Conservation (phyloP, 1,140 invertebrate genomes). For the Laupala kohalensis region DNA sequence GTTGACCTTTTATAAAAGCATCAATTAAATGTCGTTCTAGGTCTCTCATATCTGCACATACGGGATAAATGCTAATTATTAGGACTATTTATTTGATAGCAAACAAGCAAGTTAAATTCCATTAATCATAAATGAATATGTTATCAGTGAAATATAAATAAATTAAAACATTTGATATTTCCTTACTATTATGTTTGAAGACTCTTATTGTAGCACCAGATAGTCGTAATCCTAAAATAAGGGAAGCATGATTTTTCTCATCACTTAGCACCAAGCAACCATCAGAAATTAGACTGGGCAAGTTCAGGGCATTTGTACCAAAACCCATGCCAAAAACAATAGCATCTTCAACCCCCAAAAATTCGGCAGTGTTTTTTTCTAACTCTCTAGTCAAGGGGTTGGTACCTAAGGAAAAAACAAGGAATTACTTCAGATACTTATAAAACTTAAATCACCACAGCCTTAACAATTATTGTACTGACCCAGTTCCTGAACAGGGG, state of each 20-base stretch:
- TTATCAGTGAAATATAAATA: no score
- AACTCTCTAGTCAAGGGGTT: conserved; percentile 65
- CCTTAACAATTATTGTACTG: conserved; percentile 12
- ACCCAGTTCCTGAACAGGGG: conserved; percentile 47
- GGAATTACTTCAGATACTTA: background rate
- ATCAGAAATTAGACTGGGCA: conserved; percentile 73
- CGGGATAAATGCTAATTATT: no score
- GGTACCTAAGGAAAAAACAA: conserved; percentile 38
- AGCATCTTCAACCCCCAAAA: conserved; percentile 86
- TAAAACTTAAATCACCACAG: background rate
- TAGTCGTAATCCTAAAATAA: conserved; percentile 83
- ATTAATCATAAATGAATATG: no score
- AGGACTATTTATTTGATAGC: no score
- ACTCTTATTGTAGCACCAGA: conserved; percentile 76
- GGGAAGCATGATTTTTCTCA: conserved; percentile 91
- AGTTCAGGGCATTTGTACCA: conserved; percentile 90
- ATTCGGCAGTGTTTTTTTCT: conserved; percentile 72
- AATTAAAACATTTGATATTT: conserved; percentile 10
- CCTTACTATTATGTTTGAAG: conserved; percentile 74
- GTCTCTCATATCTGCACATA: conserved; percentile 57
- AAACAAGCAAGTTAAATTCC: no score
- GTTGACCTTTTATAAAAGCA: conserved; percentile 70
- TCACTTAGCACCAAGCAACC: conserved; percentile 87
- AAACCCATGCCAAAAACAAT: conserved; percentile 98
- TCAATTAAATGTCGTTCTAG: conserved; percentile 69